Evolutionary conservation across 1,140 invertebrate species (phyloP), one percentile per base, ranked within the genome.

Genomic region (Caenorhabditis remanei): DNA sequence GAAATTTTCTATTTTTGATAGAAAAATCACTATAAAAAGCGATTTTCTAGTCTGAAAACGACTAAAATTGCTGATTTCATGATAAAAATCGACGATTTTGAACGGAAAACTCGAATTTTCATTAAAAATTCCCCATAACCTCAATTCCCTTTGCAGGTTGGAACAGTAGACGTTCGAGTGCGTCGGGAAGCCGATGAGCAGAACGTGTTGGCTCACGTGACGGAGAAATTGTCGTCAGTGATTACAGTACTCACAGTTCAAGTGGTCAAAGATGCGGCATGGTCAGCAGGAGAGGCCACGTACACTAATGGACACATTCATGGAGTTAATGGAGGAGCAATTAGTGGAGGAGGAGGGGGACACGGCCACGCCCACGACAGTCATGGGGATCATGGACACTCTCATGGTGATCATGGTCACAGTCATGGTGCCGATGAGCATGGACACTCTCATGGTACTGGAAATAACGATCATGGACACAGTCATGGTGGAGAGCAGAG

Each of bases 171-270:
- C 90, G 95, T 95, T 4, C 92, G 95, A 48, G 93, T 95, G 4
- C 90, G 95, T 83, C 91, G 95, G 53, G 95, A 95, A 92, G 95
- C 95, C 7, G 94, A 95, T 92, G 95, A 95, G 91, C 94, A 95
- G 90, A 90, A 95, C 86, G 95, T 95, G 13, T 90, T 95, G 46
- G 93, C 94, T 9, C 94, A 94, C 90, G 94, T 95, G 40, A 94
- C 94, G 87, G 94, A 94, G 88, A 93, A 94, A 71, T 93, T 95
- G 6, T 94, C 94, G 16, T 93, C 93, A 79, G 90, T 95, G 48
- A 94, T 95, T 9, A 93, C 93, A 40, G 92, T 93, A 13, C 92
- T 95, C n/a, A 94, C 94, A 2, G 94, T 95, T 24, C 94, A 95
- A 90, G 94, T 95, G 83, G 61, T 85, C 41, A 84, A 86, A 55